Evolutionary conservation across 2,113 vertebrate species (phyloP).

Genomic region (Aegypius monachus): DNA sequence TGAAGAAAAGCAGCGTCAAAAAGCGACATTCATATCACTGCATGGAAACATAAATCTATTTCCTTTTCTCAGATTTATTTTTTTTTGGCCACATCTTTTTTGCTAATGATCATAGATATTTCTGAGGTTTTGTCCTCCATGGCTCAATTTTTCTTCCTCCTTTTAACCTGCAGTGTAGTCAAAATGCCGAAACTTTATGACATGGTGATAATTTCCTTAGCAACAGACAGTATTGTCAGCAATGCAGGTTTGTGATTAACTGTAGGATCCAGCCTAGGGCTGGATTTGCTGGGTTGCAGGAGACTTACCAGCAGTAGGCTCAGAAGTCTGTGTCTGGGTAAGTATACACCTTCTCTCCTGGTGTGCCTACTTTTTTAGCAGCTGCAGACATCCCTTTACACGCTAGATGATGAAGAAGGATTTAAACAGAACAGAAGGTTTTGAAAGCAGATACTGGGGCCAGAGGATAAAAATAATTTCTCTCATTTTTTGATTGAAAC

Average conservation of each 20-base stretch:
- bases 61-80: neutral
- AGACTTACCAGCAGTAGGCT: neutral
- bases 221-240: slow-evolving; percentile 5
- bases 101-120: neutral
- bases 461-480: neutral
- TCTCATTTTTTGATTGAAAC: neutral
- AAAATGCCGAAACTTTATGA: slow-evolving; percentile 27
- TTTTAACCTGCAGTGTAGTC: slow-evolving; percentile 26
- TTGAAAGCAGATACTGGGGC: neutral
- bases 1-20: slow-evolving; percentile 10
- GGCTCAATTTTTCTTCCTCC: neutral
- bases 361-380: neutral
- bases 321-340: neutral
- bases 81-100: neutral
- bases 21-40: neutral
- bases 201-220: slow-evolving; percentile 30
- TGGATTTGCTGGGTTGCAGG: neutral
- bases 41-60: neutral
- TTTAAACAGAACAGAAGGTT: neutral
- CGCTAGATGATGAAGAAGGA: neutral
- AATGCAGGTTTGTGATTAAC: neutral
- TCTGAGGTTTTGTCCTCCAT: slow-evolving; percentile 4
- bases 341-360: neutral
- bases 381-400: neutral
- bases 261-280: neutral